Conservation (phyloP, 2,797 vertebrate species). For the Salmo trutta region DNA sequence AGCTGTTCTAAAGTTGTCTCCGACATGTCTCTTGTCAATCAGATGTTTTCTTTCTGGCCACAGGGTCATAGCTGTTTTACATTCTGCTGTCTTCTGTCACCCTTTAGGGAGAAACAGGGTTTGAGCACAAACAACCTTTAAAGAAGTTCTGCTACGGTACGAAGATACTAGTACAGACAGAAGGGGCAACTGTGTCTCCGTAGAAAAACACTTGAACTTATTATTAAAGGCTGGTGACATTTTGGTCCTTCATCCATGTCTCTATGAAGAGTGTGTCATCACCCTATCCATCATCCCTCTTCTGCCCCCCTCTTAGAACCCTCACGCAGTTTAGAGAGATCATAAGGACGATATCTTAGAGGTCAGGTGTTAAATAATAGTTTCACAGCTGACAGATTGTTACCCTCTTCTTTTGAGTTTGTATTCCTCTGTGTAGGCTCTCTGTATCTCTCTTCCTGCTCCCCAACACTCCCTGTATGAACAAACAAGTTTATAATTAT, state of each 20-base stretch:
- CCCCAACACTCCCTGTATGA: conserved; percentile 41
- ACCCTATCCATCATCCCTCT: neutral
- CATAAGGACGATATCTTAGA: neutral
- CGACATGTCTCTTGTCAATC: neutral
- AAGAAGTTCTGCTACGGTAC: too few species aligned
- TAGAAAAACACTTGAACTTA: too few species aligned
- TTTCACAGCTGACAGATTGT: conserved; percentile 35
- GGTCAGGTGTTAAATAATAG: conserved; percentile 19
- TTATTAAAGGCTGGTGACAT: neutral
- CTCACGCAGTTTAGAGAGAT: neutral
- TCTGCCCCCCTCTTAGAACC: neutral
- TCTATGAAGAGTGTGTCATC: neutral
- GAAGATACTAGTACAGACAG: too few species aligned
- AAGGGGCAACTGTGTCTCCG: too few species aligned
- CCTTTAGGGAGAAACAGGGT: too few species aligned
- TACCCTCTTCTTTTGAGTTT: conserved; percentile 31
- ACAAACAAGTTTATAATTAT: conserved; percentile 61
- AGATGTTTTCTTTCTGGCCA: neutral
- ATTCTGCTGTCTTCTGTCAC: neutral
- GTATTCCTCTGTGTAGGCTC: conserved; percentile 18
- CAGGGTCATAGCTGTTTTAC: conserved; percentile 2
- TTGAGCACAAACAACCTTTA: too few species aligned
- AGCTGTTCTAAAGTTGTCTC: neutral
- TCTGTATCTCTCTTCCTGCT: conserved; percentile 4
- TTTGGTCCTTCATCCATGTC: neutral